These are phyloP conservation scores for Trididemnum nubilum DNA, from an alignment of 23 tunicate genomes.

Conservation along the genomic window DNA sequence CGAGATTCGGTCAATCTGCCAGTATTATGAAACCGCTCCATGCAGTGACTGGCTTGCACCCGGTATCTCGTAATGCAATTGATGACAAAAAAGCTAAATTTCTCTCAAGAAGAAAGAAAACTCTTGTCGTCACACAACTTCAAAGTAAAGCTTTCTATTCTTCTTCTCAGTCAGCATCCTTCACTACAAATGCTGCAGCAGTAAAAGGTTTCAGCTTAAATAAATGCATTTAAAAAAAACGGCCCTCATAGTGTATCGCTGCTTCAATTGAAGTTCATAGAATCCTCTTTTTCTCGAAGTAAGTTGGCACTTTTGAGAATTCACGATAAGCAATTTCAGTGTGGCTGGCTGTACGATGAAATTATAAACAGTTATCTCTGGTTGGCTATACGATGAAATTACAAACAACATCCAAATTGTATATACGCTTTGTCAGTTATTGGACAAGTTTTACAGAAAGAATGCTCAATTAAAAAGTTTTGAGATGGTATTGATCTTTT, in stretches of 20 bases:
- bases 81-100: no score
- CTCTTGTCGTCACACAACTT: no score
- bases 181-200: not conserved
- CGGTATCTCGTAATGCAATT: no score
- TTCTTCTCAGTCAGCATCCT: no score
- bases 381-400: no score
- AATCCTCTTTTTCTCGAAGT: not conserved
- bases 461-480: not conserved
- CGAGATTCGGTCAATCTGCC: not conserved
- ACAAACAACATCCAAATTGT: not conserved
- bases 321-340: not conserved
- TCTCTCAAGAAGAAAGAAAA: no score
- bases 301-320: not conserved
- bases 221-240: not conserved
- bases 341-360: conserved; percentile 18
- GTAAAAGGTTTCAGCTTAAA: not conserved
- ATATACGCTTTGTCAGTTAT: not conserved
- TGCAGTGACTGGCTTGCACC: no score
- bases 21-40: not conserved
- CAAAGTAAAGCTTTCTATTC: no score
- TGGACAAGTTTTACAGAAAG: not conserved
- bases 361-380: conserved; percentile 8
- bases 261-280: not conserved
- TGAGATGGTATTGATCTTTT: not conserved
- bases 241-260: not conserved